Percentiles rank a stretch among this genome's conserved stretches.
Evolutionary conservation across 2,888 invertebrate genomes (phyloP).

Genomic region (Helleia helle): DNA sequence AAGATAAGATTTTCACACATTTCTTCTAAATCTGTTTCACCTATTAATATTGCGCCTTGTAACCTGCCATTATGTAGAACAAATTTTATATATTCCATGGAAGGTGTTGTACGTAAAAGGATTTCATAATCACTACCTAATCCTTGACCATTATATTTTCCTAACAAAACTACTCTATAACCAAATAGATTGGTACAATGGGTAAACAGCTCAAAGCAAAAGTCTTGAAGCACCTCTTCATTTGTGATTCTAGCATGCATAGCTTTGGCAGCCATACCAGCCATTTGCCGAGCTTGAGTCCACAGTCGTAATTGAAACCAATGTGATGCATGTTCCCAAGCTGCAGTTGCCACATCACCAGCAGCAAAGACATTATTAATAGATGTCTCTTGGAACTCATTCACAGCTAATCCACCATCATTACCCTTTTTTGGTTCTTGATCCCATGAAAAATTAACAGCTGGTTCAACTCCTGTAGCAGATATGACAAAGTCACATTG

Average conservation of each 20-base stretch:
- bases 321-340: conserved; percentile 83
- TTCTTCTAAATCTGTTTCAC: conserved; percentile 97
- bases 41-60: conserved; percentile 95
- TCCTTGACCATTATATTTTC: conserved; percentile 94
- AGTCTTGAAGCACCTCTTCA: conserved; percentile 86
- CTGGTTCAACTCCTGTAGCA: conserved; percentile 93
- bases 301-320: conserved; percentile 98
- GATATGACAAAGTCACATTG: conserved; percentile 94
- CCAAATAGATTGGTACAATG: conserved; percentile 97
- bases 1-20: conserved; percentile 98
- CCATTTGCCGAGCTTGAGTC: conserved; percentile 99
- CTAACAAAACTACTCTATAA: conserved; percentile 92
- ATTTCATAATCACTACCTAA: conserved; percentile 87
- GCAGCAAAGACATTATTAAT: conserved; percentile 89
- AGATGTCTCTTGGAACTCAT: conserved; percentile 89
- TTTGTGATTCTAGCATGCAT: conserved; percentile 80
- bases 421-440: conserved; percentile 60
- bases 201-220: conserved; percentile 97
- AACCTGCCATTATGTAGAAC: conserved; percentile 87
- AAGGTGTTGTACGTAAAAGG: conserved; percentile 86
- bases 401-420: conserved; percentile 90
- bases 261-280: conserved; percentile 91
- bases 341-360: conserved; percentile 93
- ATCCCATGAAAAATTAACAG: conserved; percentile 73
- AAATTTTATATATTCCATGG: conserved; percentile 89